Evolutionary conservation across 2,888 invertebrate genomes (phyloP).

Genomic region (Chalcosyrphus nemorum): DNA sequence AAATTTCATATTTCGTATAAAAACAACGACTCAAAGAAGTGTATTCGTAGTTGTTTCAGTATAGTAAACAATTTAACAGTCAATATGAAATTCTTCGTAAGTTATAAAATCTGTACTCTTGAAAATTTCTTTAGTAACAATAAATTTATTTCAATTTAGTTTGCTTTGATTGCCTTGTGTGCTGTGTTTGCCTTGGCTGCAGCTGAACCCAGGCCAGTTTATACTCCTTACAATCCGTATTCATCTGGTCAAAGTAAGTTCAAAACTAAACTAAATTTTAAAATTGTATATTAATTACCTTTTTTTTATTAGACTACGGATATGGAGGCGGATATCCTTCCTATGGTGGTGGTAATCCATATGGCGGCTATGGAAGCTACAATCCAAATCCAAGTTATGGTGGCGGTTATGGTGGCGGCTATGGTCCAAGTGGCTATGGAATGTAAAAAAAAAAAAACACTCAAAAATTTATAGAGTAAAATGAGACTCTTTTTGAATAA

Average conservation of each 20-base stretch:
- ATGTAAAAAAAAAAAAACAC: too few relatives aligned
- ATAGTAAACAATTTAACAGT: not conserved
- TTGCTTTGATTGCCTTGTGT: slow-evolving; percentile 12
- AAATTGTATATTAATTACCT: not conserved
- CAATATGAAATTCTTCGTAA: slow-evolving; percentile 37
- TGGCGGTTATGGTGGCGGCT: not conserved
- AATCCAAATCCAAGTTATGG: not conserved
- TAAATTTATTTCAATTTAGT: not conserved
- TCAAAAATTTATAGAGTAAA: too few relatives aligned
- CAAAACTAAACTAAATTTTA: not conserved
- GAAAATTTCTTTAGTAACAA: not conserved
- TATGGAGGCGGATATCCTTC: not conserved
- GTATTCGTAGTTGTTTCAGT: slow-evolving; percentile 9
- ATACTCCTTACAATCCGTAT: not conserved
- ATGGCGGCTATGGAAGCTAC: not conserved
- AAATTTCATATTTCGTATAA: slow-evolving; percentile 12
- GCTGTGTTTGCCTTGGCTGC: not conserved
- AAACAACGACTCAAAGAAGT: not conserved
- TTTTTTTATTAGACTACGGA: not conserved
- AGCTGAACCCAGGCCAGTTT: not conserved
- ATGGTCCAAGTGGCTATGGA: not conserved
- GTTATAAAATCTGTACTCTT: too few relatives aligned
- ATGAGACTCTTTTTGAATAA: too few relatives aligned
- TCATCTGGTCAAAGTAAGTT: not conserved
- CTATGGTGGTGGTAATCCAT: not conserved